Conservation (phyloP, 2,113 vertebrate species). For the Catharus bicknelli region DNA sequence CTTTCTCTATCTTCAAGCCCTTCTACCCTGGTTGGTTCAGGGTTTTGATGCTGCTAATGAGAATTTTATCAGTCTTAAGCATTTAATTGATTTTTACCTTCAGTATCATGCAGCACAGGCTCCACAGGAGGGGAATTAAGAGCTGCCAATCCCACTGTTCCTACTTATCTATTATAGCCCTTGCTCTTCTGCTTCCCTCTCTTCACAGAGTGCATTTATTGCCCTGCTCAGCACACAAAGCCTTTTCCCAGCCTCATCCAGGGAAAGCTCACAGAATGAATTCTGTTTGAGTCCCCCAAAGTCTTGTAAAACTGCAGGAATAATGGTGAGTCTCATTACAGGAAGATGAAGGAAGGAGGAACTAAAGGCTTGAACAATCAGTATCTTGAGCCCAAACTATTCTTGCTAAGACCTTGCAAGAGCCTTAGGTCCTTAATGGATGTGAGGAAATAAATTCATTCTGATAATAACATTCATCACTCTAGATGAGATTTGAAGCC, state of each 20-base stretch:
- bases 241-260: neutral
- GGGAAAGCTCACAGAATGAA: conserved; percentile 12
- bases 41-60: neutral
- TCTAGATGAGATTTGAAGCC: neutral
- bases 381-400: neutral
- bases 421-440: neutral
- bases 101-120: neutral
- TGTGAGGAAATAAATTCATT: neutral
- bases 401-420: neutral
- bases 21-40: neutral
- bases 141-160: neutral
- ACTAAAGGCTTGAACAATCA: neutral
- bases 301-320: conserved; percentile 5
- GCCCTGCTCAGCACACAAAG: neutral
- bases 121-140: neutral
- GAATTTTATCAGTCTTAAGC: neutral
- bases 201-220: neutral
- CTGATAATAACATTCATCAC: neutral
- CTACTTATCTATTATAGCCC: neutral
- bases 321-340: neutral
- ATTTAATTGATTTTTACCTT: conserved; percentile 25
- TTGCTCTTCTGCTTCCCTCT: neutral
- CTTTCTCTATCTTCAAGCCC: neutral
- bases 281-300: neutral
- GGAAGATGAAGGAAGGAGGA: conserved; percentile 4